Conservation (phyloP, 2,888 invertebrate genomes). For the Criorhina ranunculi region DNA sequence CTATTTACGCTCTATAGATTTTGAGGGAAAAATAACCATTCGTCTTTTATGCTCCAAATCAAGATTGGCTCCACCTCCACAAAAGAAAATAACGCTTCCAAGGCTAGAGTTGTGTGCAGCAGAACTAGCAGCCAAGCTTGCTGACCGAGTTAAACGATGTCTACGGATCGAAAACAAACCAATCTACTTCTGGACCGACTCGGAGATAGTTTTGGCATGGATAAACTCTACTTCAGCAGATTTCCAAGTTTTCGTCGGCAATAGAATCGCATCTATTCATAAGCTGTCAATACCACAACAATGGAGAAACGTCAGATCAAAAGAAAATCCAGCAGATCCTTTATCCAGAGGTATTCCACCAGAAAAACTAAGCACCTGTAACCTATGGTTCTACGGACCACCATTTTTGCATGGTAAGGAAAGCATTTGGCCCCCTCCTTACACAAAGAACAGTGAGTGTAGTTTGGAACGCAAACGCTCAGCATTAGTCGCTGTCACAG, state of each 20-base stretch:
- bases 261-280: too few species aligned
- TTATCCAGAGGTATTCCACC: background rate
- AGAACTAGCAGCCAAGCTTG: too few species aligned
- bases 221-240: background rate
- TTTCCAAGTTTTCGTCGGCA: too few species aligned
- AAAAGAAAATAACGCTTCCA: too few species aligned
- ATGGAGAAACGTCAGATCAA: background rate
- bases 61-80: background rate
- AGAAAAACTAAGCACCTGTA: constrained; percentile 5
- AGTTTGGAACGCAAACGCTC: background rate
- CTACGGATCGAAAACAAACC: too few species aligned
- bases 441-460: constrained; percentile 2
- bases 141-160: too few species aligned
- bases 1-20: background rate
- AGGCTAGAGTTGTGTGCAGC: too few species aligned
- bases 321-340: background rate
- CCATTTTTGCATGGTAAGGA: constrained; percentile 2
- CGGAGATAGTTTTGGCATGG: too few species aligned
- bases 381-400: constrained; percentile 18
- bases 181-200: too few species aligned
- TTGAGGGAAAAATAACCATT: too few species aligned
- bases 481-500: background rate
- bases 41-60: too few species aligned
- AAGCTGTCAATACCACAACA: background rate
- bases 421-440: constrained; percentile 1